A percentile compares a stretch with the other conserved stretches of the same genome.
Conservation (phyloP, 2,113 vertebrate genomes). For the Salvelinus sp. region DNA sequence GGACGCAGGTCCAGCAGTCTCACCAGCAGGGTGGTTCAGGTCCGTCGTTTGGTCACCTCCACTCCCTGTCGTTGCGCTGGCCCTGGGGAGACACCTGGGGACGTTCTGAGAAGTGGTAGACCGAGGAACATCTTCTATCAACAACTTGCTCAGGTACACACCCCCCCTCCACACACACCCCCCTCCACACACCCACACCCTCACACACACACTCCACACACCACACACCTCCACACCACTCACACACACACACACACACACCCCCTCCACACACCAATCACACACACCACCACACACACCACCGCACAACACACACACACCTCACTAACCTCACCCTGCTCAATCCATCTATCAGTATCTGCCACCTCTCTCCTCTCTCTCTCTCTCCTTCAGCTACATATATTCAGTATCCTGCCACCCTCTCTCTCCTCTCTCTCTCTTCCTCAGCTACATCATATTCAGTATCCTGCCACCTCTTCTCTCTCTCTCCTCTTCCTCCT, state of each 20-base stretch:
- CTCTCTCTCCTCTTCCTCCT: not conserved
- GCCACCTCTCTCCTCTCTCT: not conserved
- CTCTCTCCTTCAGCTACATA: too few species aligned
- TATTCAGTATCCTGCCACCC: too few species aligned
- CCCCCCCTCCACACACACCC: not conserved
- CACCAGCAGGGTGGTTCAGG: slow-evolving; percentile 81
- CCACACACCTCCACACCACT: too few species aligned
- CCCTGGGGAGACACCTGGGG: slow-evolving; percentile 82
- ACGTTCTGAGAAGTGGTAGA: slow-evolving; percentile 87
- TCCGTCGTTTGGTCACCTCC: slow-evolving; percentile 82
- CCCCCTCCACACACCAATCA: too few species aligned
- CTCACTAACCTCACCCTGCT: too few species aligned
- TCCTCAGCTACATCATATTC: slow-evolving; percentile 58
- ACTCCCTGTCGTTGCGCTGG: slow-evolving; percentile 84
- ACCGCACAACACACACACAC: too few species aligned
- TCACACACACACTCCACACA: not conserved
- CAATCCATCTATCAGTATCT: too few species aligned
- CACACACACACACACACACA: too few species aligned
- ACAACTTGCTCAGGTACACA: slow-evolving; percentile 82
- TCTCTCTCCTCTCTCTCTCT: not conserved
- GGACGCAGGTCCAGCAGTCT: slow-evolving; percentile 90
- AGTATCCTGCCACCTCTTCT: slow-evolving; percentile 60
- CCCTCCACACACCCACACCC: too few species aligned
- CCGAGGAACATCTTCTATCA: slow-evolving; percentile 85
- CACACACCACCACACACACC: too few species aligned